Percentiles rank a stretch among this genome's conserved stretches.
Conservation (phyloP, 2,113 vertebrate species). For the Dipodomys stephensi region DNA sequence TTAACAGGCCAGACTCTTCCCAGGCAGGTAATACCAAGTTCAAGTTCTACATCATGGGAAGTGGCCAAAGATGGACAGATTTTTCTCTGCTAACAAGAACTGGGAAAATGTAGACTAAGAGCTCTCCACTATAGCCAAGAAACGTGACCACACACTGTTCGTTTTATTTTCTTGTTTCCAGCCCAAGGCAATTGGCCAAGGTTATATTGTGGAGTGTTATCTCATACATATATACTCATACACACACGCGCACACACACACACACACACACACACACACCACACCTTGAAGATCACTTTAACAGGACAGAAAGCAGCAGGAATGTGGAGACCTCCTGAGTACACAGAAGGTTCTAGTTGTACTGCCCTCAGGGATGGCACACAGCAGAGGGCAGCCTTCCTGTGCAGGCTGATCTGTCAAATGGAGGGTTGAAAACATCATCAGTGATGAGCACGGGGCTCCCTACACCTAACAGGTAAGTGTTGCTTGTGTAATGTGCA, state of each 20-base stretch:
- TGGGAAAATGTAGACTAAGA: background rate
- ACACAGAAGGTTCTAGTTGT: too few species aligned
- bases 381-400: too few species aligned
- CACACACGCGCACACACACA: background rate
- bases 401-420: too few species aligned
- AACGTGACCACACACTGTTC: background rate
- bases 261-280: background rate
- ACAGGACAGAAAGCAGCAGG: too few species aligned
- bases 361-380: too few species aligned
- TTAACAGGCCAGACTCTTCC: background rate
- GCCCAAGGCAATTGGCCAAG: background rate
- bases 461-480: background rate
- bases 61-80: background rate
- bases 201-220: too few species aligned
- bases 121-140: background rate
- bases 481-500: too few species aligned
- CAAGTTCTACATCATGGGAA: background rate
- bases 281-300: too few species aligned
- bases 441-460: too few species aligned
- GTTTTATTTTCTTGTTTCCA: background rate
- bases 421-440: too few species aligned
- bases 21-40: background rate
- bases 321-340: too few species aligned
- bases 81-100: background rate
- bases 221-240: background rate